Base-by-base conservation (phyloP, 1,140 invertebrate species). In the Bombus superbus region DNA sequence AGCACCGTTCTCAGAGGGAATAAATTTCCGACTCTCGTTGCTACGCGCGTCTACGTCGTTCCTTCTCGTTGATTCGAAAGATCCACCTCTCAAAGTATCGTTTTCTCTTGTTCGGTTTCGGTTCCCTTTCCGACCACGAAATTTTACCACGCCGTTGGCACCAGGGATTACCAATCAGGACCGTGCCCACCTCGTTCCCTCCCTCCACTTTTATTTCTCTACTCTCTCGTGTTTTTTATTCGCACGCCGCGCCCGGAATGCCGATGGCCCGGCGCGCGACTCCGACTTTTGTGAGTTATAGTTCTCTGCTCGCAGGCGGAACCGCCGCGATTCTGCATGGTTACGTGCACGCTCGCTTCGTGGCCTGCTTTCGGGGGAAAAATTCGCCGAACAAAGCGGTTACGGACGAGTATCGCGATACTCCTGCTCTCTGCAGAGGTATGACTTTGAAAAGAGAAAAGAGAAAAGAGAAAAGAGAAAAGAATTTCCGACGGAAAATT, bases 161-260 rank as follows among this genome's bases (percentile, higher is more conserved):
- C 74, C 85, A 64, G 44, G 87, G 87, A 88, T 88, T 88, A 88
- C 75, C 89, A 90, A 90, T 90, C 89, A 88, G 81, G 64, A 42
- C 64, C 57, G 76, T 78, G 59, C 64, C 64, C 76, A n/a, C 57
- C 75, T 76, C n/a, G 38, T 3, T 71, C 68, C 47, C 22, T 73
- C 68, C 53, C 35, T 13, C 75, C 57, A 42, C 9, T 69, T 72
- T 62, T 75, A 81, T 71, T 84, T 35, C 28, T n/a, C 59, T n/a
- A 10, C 28, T 77, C 71, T 83, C 68, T 53, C 28, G 15, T 59
- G 74, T 59, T 80, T 89, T 82, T 88, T 68, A 80, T 85, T 76
- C 73, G 73, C 25, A 35, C 74, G 78, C 40, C 81, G 75, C 73
- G 77, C 68, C 71, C 74, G 75, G 77, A 86, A 86, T 88, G 68